Evolutionary conservation across 2,888 invertebrate genomes (phyloP).

Genomic region (Ophion costatus): DNA sequence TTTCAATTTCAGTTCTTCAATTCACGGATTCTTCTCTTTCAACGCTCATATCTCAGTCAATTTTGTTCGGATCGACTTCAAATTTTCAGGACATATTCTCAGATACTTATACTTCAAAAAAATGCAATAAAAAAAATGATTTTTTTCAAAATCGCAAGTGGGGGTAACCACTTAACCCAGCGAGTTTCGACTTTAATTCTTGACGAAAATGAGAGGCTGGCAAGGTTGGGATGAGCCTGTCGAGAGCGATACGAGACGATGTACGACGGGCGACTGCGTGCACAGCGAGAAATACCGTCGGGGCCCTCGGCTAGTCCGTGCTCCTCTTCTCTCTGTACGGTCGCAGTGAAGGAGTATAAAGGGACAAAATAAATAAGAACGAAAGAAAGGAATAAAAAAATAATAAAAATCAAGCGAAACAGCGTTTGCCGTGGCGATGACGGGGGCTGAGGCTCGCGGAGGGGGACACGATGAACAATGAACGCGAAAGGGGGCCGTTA

Average conservation of each 20-base stretch:
- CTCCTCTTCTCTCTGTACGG: constrained; percentile 18
- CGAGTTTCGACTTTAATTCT: constrained; percentile 79
- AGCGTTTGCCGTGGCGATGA: constrained; percentile 69
- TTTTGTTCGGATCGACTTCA: too few relatives aligned
- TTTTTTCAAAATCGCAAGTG: too few relatives aligned
- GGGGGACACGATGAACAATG: constrained; percentile 80
- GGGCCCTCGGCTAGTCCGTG: constrained; percentile 7
- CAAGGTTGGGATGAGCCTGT: constrained; percentile 77
- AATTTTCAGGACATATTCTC: too few relatives aligned
- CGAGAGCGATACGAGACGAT: constrained; percentile 76
- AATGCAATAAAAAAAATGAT: too few relatives aligned
- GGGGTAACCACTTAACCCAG: too few relatives aligned
- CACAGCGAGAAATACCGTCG: constrained; percentile 50
- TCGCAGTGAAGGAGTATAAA: constrained; percentile 31
- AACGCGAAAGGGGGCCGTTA: constrained; percentile 81
- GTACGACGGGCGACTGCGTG: constrained; percentile 54
- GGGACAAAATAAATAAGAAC: constrained; percentile 33
- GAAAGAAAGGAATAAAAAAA: constrained; percentile 44
- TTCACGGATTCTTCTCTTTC: too few relatives aligned
- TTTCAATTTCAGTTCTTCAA: too few relatives aligned
- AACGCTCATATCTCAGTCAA: too few relatives aligned
- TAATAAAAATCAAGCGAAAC: constrained; percentile 66
- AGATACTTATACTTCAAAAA: too few relatives aligned
- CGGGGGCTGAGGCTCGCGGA: constrained; percentile 65
- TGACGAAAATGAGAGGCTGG: constrained; percentile 82